These are phyloP conservation scores for Cheilosia variabilis DNA, from an alignment of 2,888 invertebrate species.

Conservation along the genomic window DNA sequence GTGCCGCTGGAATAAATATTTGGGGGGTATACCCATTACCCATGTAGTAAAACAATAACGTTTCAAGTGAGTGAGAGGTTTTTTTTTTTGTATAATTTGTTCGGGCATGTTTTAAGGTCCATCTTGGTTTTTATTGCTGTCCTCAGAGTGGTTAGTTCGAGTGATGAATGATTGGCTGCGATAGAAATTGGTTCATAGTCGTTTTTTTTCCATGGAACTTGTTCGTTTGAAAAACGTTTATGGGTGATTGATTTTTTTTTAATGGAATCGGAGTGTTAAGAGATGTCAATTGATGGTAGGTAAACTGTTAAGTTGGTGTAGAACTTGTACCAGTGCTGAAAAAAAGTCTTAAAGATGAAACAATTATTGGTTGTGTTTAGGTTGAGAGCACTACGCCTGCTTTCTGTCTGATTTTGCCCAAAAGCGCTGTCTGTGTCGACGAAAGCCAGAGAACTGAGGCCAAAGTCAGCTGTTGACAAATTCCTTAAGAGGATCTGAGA, in stretches of 20 bases:
- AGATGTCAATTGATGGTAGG: not conserved
- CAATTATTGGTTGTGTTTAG: too few species aligned
- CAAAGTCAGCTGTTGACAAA: too few species aligned
- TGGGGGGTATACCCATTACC: not conserved
- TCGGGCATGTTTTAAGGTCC: slow-evolving; percentile 55
- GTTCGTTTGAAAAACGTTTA: slow-evolving; percentile 23
- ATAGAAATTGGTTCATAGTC: slow-evolving; percentile 35
- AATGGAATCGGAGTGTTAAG: not conserved
- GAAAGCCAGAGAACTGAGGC: too few species aligned
- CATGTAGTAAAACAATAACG: slow-evolving; percentile 56
- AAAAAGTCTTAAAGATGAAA: too few species aligned
- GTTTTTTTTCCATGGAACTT: slow-evolving; percentile 27
- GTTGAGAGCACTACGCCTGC: too few species aligned
- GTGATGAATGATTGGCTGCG: slow-evolving; percentile 63
- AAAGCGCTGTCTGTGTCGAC: too few species aligned
- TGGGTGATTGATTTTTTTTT: slow-evolving; percentile 55
- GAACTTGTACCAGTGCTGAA: too few species aligned
- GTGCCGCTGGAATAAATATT: slow-evolving; percentile 63
- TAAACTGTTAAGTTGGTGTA: too few species aligned
- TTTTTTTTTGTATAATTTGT: slow-evolving; percentile 19
- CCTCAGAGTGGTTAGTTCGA: slow-evolving; percentile 37
- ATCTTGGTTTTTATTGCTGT: slow-evolving; percentile 54
- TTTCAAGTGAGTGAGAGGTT: slow-evolving; percentile 51
- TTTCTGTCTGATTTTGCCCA: too few species aligned
- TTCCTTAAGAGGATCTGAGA: too few species aligned